A percentile compares a stretch with the other conserved stretches of the same genome.
phyloP scores from a whole-genome alignment of 2,113 vertebrate genomes.

The Corythaeola cristata region DNA sequence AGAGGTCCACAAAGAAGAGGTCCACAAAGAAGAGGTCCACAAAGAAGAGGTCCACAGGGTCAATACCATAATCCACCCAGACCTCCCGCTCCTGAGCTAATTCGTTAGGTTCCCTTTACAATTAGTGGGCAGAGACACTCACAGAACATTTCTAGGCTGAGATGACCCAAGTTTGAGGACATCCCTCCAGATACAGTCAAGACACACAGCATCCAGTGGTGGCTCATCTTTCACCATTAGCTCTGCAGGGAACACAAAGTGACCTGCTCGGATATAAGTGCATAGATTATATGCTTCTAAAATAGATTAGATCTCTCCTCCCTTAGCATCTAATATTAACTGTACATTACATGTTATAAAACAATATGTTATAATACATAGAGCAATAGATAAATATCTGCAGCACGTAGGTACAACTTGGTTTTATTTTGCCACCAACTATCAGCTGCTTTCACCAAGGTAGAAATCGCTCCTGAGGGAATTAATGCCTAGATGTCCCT shows the following conservation, averaged over 20 bases:
- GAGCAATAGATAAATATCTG: background rate
- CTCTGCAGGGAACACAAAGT: background rate
- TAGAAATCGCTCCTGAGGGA: background rate
- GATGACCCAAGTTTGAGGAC: background rate
- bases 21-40: no score
- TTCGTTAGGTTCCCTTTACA: background rate
- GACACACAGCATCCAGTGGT: background rate
- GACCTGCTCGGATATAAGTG: background rate
- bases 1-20: slow-evolving; percentile 34
- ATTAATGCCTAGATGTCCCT: background rate
- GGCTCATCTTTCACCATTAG: background rate
- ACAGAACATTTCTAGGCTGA: background rate
- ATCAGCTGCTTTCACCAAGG: background rate
- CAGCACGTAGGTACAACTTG: background rate
- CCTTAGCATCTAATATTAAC: background rate
- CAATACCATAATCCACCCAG: background rate
- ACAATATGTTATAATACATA: background rate
- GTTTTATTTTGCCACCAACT: background rate
- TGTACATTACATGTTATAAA: background rate
- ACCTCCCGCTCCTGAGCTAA: background rate
- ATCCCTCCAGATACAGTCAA: background rate
- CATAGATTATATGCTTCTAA: background rate
- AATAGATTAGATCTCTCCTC: background rate
- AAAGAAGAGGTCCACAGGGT: background rate
- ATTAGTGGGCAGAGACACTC: background rate